A percentile compares a stretch with the other conserved stretches of the same genome.
Evolutionary conservation across 2,797 vertebrate species (phyloP).

Genomic region (Chelon auratus): DNA sequence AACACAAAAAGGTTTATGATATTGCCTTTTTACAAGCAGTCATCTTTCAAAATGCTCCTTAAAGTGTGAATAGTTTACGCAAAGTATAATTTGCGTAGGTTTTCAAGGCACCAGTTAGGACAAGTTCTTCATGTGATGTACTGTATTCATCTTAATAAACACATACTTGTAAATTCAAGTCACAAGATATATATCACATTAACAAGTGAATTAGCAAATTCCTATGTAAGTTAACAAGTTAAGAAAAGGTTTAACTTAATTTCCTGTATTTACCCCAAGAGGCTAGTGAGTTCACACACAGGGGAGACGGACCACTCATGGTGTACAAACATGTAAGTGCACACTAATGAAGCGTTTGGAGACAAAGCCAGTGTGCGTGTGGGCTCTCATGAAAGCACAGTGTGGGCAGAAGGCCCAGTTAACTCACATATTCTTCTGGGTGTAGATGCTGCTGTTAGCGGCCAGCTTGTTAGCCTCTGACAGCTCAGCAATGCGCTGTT

Average conservation of each 20-base stretch:
- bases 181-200: not conserved
- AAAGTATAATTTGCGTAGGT: too few relatives aligned
- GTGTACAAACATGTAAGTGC: conserved; percentile 19
- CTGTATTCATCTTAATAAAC: not conserved
- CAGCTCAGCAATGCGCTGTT: conserved; percentile 96
- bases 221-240: not conserved
- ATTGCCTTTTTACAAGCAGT: conserved; percentile 11
- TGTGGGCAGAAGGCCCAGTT: conserved; percentile 52
- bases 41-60: not conserved
- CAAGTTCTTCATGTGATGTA: not conserved
- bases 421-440: conserved; percentile 99
- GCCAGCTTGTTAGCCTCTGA: conserved; percentile 99
- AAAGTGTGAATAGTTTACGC: not conserved
- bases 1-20: conserved; percentile 18
- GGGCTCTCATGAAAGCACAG: conserved; percentile 43
- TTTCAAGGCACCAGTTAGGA: not conserved
- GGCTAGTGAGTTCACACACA: conserved; percentile 12
- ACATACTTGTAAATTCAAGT: not conserved
- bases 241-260: conserved; percentile 18
- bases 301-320: conserved; percentile 11
- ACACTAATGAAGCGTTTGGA: conserved; percentile 56
- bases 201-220: not conserved
- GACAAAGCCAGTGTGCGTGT: conserved; percentile 32
- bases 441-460: conserved; percentile 99
- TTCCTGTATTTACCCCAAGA: conserved; percentile 29